Percentiles rank a stretch among this genome's conserved stretches.
phyloP scores from a whole-genome alignment of 2,888 invertebrate genomes.

The Oscheius sp. region DNA sequence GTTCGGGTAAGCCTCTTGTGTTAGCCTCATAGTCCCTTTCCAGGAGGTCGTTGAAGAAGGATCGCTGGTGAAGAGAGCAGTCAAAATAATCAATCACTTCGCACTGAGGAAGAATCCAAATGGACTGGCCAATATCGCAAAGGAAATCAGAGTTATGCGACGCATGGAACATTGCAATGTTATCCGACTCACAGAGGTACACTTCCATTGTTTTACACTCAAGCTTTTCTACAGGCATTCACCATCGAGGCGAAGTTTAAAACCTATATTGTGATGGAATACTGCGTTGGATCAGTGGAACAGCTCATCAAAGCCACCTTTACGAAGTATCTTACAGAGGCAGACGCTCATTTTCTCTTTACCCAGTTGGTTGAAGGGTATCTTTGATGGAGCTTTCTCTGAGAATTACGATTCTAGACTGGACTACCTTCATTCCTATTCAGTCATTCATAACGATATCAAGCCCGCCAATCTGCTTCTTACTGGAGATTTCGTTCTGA shows the following conservation, averaged over 20 bases:
- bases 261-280: conserved; percentile 94
- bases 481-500: conserved; percentile 88
- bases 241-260: conserved; percentile 96
- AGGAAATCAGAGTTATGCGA: conserved; percentile 87
- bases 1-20: conserved; percentile 84
- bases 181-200: conserved; percentile 81
- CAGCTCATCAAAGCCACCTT: conserved; percentile 79
- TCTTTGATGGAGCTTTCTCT: background rate
- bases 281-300: conserved; percentile 91
- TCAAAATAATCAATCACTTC: conserved; percentile 89
- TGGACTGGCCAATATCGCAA: conserved; percentile 76
- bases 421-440: conserved; percentile 76
- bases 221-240: conserved; percentile 78
- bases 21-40: background rate
- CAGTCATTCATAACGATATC: conserved; percentile 97
- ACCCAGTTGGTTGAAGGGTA: conserved; percentile 90
- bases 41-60: conserved; percentile 62
- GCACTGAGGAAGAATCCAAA: conserved; percentile 58
- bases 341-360: conserved; percentile 79
- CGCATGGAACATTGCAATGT: conserved; percentile 92
- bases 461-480: conserved; percentile 96
- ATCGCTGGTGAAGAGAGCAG: conserved; percentile 82
- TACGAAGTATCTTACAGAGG: conserved; percentile 39
- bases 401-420: conserved; percentile 43
- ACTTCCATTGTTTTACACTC: background rate